These are phyloP conservation scores for Cerceris rybyensis DNA, from an alignment of 2,888 invertebrate genomes.

Conservation along the genomic window DNA sequence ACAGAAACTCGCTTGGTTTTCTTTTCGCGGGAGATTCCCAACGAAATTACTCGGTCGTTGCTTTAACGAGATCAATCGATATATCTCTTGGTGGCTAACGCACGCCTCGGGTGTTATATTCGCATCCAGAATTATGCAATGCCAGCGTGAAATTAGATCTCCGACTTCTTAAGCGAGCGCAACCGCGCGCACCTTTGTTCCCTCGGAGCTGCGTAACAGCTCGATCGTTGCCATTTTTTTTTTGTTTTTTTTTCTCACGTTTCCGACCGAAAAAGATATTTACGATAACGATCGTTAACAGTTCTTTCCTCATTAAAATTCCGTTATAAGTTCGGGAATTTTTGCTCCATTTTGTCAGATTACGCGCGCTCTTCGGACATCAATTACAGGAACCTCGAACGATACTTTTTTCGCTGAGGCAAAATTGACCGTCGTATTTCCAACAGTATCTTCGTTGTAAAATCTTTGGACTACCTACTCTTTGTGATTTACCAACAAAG, in stretches of 20 bases:
- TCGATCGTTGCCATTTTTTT: constrained; percentile 31
- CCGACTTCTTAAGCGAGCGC: constrained; percentile 44
- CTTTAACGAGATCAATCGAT: constrained; percentile 30
- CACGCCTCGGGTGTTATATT: constrained; percentile 28
- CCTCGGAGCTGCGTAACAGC: constrained; percentile 12
- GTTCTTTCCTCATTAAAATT: background rate
- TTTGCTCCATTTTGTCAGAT: constrained; percentile 1
- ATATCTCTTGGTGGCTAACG: constrained; percentile 1
- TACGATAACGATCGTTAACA: background rate
- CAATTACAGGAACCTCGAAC: background rate
- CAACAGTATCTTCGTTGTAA: no score
- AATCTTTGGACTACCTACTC: no score
- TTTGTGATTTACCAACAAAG: no score
- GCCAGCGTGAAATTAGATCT: constrained; percentile 50
- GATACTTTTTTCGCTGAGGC: no score
- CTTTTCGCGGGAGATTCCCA: background rate
- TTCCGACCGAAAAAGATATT: background rate
- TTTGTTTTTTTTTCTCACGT: background rate
- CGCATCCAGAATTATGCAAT: constrained; percentile 51
- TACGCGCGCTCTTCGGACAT: background rate
- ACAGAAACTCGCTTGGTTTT: background rate
- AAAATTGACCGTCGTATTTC: no score
- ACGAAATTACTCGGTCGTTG: constrained; percentile 1
- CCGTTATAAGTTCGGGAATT: background rate
- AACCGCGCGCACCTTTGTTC: constrained; percentile 44